Evolutionary conservation across 1,140 invertebrate genomes (phyloP), one percentile per base, ranked within the genome.

Genomic region (Panagrolaimus sp.): DNA sequence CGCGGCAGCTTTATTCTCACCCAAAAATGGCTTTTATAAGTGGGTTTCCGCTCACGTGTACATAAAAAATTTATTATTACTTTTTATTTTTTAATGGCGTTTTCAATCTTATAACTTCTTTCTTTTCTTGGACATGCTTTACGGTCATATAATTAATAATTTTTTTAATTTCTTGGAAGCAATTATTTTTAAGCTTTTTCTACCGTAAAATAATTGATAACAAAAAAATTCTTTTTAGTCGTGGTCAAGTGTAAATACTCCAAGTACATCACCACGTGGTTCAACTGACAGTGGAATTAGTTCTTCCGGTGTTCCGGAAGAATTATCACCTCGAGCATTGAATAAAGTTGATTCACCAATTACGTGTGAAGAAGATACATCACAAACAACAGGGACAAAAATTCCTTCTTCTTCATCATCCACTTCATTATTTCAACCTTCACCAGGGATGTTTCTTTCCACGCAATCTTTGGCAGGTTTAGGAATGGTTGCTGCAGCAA

Each of bases 401-500:
- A n/a, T n/a, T 57, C 11, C 51, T 20, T 57, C 51, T 25, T 57
- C 51, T 25, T 27, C 51, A 14, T 25, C 20, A 13, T 27, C 13
- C 20, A 4, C 20, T 27, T 11, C 20, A 20, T 25, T 57, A 20
- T 25, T 27, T 27, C 51, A 20, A 25, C 20, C 51, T 20, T 57
- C 51, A 25, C 20, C 51, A 20, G 20, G 11, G 9, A 57, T 57
- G 51, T 57, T 57, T 8, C 20, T 57, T 16, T 20, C 51, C 11
- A 16, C 51, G n/a, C 20, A 57, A 25, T 27, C 51, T 11, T 57
- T 57, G 11, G 51, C 51, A n/a, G 31, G 31, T 38, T 38, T 38
- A 57, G 27, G 51, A 9, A 57, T 57, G 51, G 51, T 57, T 27
- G 51, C 51, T n/a, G 51, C 51, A 25, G 51, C 51, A 27, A 57